Conservation (phyloP, 2,888 invertebrate species). For the Drosophila colorata region DNA sequence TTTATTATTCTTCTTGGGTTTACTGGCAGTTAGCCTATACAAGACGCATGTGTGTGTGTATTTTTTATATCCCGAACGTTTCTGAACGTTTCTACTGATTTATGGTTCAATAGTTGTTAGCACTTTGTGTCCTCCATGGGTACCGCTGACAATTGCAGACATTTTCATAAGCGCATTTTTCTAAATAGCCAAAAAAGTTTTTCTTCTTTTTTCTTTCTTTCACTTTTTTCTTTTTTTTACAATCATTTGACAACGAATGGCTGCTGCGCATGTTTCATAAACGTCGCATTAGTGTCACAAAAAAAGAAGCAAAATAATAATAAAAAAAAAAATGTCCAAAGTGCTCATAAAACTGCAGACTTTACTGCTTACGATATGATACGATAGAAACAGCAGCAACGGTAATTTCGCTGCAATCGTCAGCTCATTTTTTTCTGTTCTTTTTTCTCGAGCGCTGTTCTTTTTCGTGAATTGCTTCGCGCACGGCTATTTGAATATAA, state of each 20-base stretch:
- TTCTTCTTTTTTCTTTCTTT: neutral
- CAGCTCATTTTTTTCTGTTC: constrained; percentile 49
- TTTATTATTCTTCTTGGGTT: neutral
- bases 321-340: constrained; percentile 37
- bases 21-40: neutral
- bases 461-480: constrained; percentile 17
- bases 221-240: constrained; percentile 20
- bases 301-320: constrained; percentile 33
- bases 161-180: constrained; percentile 45
- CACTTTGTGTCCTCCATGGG: constrained; percentile 36
- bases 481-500: constrained; percentile 63
- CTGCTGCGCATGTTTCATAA: constrained; percentile 71
- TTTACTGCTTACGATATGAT: constrained; percentile 58
- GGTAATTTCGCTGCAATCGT: constrained; percentile 67
- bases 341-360: constrained; percentile 71
- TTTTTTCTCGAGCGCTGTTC: neutral
- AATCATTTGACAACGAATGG: constrained; percentile 42
- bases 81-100: constrained; percentile 52
- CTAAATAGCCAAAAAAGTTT: constrained; percentile 33
- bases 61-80: constrained; percentile 5
- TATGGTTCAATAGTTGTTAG: constrained; percentile 63
- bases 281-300: constrained; percentile 76
- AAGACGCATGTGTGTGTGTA: neutral
- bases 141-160: constrained; percentile 59
- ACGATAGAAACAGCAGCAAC: constrained; percentile 32